Conservation (phyloP, 1,140 invertebrate genomes). For the Papilio polytes region DNA sequence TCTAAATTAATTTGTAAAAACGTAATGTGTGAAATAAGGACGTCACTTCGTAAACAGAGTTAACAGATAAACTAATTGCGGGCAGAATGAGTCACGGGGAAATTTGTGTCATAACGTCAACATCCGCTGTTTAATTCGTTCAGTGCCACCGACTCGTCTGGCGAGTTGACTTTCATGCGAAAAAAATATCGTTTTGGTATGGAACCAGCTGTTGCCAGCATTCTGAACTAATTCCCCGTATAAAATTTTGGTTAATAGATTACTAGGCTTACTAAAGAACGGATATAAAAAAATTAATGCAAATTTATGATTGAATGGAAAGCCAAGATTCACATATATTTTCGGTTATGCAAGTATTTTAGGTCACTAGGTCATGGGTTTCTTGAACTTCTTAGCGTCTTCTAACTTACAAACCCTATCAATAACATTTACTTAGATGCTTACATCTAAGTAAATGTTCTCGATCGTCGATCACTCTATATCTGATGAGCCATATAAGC, state of each 20-base stretch:
- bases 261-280: too few species aligned
- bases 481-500: not conserved
- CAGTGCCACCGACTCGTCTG: not conserved
- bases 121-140: not conserved
- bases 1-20: not conserved
- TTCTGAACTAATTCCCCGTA: too few species aligned
- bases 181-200: not conserved
- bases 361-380: too few species aligned
- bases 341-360: too few species aligned
- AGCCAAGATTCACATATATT: too few species aligned
- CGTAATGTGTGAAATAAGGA: not conserved
- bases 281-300: too few species aligned
- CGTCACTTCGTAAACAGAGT: not conserved
- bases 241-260: too few species aligned
- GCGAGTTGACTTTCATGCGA: not conserved
- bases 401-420: too few species aligned
- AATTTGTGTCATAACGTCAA: slow-evolving; percentile 7
- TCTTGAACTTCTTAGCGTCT: too few species aligned
- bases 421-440: too few species aligned
- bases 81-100: slow-evolving; percentile 4
- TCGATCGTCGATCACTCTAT: not conserved
- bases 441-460: too few species aligned
- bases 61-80: not conserved
- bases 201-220: not conserved
- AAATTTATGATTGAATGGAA: too few species aligned